phyloP scores from a whole-genome alignment of 2,888 invertebrate genomes.

The Euproctis similis region DNA sequence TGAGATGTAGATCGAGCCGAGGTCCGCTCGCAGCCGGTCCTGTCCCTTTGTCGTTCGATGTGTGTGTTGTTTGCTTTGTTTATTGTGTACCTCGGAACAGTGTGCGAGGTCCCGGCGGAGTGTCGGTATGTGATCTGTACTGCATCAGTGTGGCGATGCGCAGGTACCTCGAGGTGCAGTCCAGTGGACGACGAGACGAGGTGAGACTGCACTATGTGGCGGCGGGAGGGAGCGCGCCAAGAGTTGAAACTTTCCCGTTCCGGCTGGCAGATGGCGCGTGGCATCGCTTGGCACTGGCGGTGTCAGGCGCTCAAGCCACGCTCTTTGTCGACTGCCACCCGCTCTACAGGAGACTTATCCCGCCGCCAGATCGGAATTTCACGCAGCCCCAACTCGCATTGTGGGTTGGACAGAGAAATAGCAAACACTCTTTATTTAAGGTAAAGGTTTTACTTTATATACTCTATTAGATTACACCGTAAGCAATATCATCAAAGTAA shows the following conservation, averaged over 20 bases:
- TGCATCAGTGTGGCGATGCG: slow-evolving; percentile 42
- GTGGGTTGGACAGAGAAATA: slow-evolving; percentile 92
- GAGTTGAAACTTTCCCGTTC: slow-evolving; percentile 91
- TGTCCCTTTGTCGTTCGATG: slow-evolving; percentile 50
- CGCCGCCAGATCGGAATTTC: slow-evolving; percentile 86
- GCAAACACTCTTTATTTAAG: slow-evolving; percentile 90
- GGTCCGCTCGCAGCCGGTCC: slow-evolving; percentile 56
- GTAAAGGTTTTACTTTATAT: slow-evolving; percentile 53
- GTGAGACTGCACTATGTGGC: slow-evolving; percentile 88
- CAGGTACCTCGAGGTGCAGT: slow-evolving; percentile 94
- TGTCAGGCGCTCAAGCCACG: slow-evolving; percentile 89
- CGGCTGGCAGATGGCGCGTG: slow-evolving; percentile 90
- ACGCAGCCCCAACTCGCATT: slow-evolving; percentile 83
- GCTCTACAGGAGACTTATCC: slow-evolving; percentile 86
- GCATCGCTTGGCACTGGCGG: slow-evolving; percentile 90
- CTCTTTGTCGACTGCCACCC: slow-evolving; percentile 91
- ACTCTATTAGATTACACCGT: no score
- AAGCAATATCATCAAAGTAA: no score
- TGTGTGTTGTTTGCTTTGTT: slow-evolving; percentile 70
- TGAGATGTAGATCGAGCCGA: slow-evolving; percentile 76
- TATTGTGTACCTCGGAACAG: slow-evolving; percentile 76
- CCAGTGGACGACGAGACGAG: slow-evolving; percentile 91
- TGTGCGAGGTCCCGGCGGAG: slow-evolving; percentile 51
- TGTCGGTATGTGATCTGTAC: slow-evolving; percentile 33
- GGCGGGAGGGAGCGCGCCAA: slow-evolving; percentile 75